These are phyloP conservation scores for Orgyia antiqua DNA, from an alignment of 2,888 invertebrate genomes.

Conservation along the genomic window DNA sequence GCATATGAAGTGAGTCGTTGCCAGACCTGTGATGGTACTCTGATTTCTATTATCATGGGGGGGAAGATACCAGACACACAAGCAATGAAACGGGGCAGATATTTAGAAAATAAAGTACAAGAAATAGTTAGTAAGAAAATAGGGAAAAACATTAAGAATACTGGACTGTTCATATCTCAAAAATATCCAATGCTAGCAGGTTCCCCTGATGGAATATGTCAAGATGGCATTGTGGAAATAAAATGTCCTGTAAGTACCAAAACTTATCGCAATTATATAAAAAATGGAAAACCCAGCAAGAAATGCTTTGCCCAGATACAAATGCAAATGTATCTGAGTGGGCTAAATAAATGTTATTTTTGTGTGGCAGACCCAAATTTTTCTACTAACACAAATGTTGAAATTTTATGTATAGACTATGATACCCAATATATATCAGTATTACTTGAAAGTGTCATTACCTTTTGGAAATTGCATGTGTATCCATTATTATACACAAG, in stretches of 20 bases:
- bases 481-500: neutral
- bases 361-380: neutral
- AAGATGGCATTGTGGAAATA: constrained; percentile 6
- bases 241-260: constrained; percentile 6
- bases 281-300: neutral
- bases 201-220: constrained; percentile 23
- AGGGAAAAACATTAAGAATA: no score
- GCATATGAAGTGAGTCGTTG: constrained; percentile 32
- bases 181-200: neutral
- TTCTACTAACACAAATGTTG: neutral
- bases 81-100: constrained; percentile 17
- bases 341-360: neutral
- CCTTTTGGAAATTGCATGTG: neutral
- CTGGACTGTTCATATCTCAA: neutral
- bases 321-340: neutral
- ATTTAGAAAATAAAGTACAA: constrained; percentile 16
- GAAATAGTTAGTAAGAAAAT: constrained; percentile 13
- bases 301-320: neutral
- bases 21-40: constrained; percentile 12
- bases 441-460: neutral
- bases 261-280: constrained; percentile 3
- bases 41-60: constrained; percentile 12
- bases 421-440: neutral
- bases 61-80: constrained; percentile 19
- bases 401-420: no score